phyloP scores from a whole-genome alignment of 2,888 invertebrate genomes.

The Thereva unica region DNA sequence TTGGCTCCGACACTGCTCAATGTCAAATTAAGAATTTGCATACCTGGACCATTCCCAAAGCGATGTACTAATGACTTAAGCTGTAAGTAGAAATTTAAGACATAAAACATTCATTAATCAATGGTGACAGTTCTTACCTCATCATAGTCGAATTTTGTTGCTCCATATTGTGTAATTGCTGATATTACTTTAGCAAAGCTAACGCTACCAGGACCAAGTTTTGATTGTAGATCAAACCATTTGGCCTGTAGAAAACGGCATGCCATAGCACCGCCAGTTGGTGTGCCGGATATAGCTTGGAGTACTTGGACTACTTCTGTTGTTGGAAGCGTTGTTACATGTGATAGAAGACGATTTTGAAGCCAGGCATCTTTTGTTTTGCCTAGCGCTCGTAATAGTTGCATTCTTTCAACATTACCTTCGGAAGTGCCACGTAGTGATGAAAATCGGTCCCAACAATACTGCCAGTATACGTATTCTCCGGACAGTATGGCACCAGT shows the following conservation, averaged over 20 bases:
- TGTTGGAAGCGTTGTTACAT: conserved; percentile 57
- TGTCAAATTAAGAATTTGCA: conserved; percentile 58
- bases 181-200: conserved; percentile 59
- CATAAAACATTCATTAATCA: not conserved
- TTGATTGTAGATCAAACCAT: conserved; percentile 57
- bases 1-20: conserved; percentile 58
- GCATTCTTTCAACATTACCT: conserved; percentile 57
- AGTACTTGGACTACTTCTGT: conserved; percentile 57
- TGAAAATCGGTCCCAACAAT: conserved; percentile 57
- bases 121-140: conserved; percentile 49
- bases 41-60: conserved; percentile 58
- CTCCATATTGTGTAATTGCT: conserved; percentile 59
- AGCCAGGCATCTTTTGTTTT: conserved; percentile 59
- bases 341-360: conserved; percentile 58
- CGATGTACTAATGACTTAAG: conserved; percentile 58
- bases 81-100: conserved; percentile 45
- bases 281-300: conserved; percentile 58
- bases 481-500: conserved; percentile 58
- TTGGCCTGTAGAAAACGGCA: conserved; percentile 58
- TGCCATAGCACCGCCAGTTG: conserved; percentile 59
- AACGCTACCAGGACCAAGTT: conserved; percentile 56
- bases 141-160: conserved; percentile 59
- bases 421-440: conserved; percentile 54
- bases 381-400: conserved; percentile 55
- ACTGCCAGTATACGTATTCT: conserved; percentile 58